Conservation (phyloP, 2,797 vertebrate species). For the Microchirus variegatus region DNA sequence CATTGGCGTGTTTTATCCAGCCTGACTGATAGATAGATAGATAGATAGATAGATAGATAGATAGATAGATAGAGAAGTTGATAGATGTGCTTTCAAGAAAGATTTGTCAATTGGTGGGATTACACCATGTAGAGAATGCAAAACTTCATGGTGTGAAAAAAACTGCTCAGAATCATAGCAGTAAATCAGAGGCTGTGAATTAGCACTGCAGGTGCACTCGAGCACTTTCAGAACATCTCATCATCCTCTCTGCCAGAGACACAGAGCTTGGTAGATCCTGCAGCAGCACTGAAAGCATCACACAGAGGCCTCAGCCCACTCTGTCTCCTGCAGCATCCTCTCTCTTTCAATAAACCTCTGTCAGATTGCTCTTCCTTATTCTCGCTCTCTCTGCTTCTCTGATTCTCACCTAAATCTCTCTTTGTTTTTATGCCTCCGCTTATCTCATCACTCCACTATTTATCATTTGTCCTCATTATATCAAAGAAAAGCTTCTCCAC, state of each 20-base stretch:
- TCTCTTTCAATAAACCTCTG: slow-evolving; percentile 44
- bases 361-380: slow-evolving; percentile 26
- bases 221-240: slow-evolving; percentile 73
- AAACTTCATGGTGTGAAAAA: slow-evolving; percentile 50
- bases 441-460: slow-evolving; percentile 40
- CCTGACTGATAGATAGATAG: no score
- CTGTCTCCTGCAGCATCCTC: slow-evolving; percentile 48
- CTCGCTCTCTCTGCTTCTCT: slow-evolving; percentile 33
- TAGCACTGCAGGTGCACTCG: slow-evolving; percentile 72
- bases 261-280: slow-evolving; percentile 58
- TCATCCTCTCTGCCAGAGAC: slow-evolving; percentile 72
- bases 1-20: slow-evolving; percentile 26
- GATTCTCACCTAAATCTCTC: slow-evolving; percentile 47
- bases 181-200: slow-evolving; percentile 74
- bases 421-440: slow-evolving; percentile 42
- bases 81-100: slow-evolving; percentile 52
- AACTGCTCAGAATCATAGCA: slow-evolving; percentile 30
- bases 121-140: slow-evolving; percentile 51
- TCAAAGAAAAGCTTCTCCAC: slow-evolving; percentile 38
- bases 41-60: no score
- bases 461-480: slow-evolving; percentile 43
- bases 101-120: slow-evolving; percentile 68
- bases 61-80: no score
- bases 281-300: slow-evolving; percentile 38
- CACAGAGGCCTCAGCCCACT: slow-evolving; percentile 55